Base-by-base conservation (phyloP, 2,797 vertebrate species). In the Catharus ustulatus region DNA sequence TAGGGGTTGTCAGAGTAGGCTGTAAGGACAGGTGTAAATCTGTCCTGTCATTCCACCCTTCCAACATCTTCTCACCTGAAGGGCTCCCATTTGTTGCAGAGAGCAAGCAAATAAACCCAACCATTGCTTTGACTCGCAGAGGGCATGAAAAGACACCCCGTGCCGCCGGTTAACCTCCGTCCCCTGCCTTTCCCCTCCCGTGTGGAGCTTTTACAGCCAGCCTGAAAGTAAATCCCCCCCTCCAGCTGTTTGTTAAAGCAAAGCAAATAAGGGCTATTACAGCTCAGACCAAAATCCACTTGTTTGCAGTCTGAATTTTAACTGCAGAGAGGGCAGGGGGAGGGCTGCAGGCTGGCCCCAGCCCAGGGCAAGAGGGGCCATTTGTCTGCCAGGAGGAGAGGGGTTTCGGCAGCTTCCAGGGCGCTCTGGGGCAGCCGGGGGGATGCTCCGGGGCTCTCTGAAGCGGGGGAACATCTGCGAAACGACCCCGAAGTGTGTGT, bases 1-100 rank as follows among this genome's bases (percentile, higher is more conserved):
- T 97, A 93, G 97, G 97, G 97, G 97, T 96, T 97, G 98, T 97
- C 97, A 96, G 93, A 97, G 97, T 97, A 96, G 98, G 97, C 98
- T 97, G 97, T 94, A 84, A 97, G 98, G 98, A 98, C 99, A 99
- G 98, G 99, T 99, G 99, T 99, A 99, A 99, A 99, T 99, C 99
- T 98, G 98, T 97, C 97, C 88, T 94, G 97, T 97, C 98, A 98
- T 98, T 98, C 98, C 98, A 96, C 97, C 97, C 97, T 97, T 73
- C 91, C 84, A 63, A 76, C 84, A 94, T 96, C 96, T 98, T 98
- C 98, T 98, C 98, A 99, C 98, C 98, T 99, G 98, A 97, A 98
- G 98, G 95, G 97, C 98, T 97, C 90, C 89, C 97, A 98, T 98
- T 98, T 98, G 98, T 98, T 97, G 96, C 96, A 34, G 85, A 94